Percentiles rank a stretch among this genome's conserved stretches.
Conservation (phyloP, 1,140 invertebrate genomes). For the Hypothenemus hampei region DNA sequence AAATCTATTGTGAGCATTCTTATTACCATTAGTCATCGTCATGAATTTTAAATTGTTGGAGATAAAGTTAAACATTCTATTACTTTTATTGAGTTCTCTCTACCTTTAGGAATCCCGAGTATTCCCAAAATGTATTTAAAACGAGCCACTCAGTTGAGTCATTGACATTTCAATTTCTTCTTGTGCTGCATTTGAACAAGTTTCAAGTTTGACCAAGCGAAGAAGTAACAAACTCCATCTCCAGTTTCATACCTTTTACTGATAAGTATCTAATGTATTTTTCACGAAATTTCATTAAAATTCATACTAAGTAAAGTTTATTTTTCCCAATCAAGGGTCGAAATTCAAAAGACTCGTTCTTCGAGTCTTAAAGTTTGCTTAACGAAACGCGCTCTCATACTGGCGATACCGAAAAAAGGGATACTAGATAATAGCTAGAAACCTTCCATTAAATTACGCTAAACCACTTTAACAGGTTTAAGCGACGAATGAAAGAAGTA, state of each 20-base stretch:
- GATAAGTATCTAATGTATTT: background rate
- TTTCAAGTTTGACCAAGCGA: background rate
- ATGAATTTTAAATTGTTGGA: background rate
- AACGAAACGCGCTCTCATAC: background rate
- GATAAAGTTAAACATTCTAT: background rate
- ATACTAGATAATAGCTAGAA: conserved; percentile 1
- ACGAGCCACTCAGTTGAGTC: background rate
- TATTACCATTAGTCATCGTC: background rate
- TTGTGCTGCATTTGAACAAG: no score
- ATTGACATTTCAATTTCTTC: background rate
- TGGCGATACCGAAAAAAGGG: background rate
- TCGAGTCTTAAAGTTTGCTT: background rate
- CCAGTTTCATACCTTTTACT: background rate
- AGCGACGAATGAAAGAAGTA: background rate
- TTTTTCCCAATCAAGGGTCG: background rate
- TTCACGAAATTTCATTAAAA: background rate
- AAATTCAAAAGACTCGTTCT: no score
- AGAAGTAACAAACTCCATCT: background rate
- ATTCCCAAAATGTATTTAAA: background rate
- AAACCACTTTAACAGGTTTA: conserved; percentile 2
- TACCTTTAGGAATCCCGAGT: no score
- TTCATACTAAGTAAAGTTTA: background rate
- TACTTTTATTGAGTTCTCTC: no score
- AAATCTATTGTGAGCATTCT: conserved; percentile 1
- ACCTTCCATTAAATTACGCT: background rate